Conservation (phyloP, 2,888 invertebrate genomes). For the Catocala sponsa region DNA sequence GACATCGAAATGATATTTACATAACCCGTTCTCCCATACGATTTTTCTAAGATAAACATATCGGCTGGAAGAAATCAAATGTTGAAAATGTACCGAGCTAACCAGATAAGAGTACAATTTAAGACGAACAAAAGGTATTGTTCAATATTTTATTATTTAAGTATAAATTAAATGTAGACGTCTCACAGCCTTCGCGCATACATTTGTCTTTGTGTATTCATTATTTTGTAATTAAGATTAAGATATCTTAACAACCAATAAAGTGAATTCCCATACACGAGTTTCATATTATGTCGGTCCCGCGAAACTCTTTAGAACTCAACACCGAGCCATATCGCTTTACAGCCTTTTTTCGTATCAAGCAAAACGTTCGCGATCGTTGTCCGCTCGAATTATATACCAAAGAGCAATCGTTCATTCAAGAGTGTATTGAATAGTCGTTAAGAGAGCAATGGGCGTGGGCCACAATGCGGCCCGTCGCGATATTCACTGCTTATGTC, state of each 20-base stretch:
- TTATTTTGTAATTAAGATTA: conserved; percentile 4
- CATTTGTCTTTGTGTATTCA: neutral
- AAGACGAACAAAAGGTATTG: conserved; percentile 33
- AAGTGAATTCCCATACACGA: conserved; percentile 58
- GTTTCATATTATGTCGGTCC: conserved; percentile 62
- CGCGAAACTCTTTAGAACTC: conserved; percentile 63
- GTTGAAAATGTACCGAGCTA: conserved; percentile 30
- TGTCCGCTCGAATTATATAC: conserved; percentile 81
- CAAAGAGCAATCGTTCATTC: conserved; percentile 87
- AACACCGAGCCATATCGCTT: conserved; percentile 77
- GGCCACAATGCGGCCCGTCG: conserved; percentile 73
- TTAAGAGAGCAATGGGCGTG: conserved; percentile 83
- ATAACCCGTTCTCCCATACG: conserved; percentile 56
- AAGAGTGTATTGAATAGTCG: conserved; percentile 85
- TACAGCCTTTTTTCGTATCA: conserved; percentile 77
- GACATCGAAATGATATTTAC: conserved; percentile 61
- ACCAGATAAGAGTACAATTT: conserved; percentile 29
- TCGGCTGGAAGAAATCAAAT: conserved; percentile 41
- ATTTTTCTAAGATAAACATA: conserved; percentile 46
- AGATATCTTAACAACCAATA: conserved; percentile 55
- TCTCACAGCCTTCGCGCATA: conserved; percentile 1
- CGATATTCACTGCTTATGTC: conserved; percentile 55
- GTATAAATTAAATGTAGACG: conserved; percentile 11
- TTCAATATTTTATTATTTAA: conserved; percentile 13
- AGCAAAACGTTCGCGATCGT: conserved; percentile 71